A percentile compares a stretch with the other conserved stretches of the same genome.
phyloP scores from a whole-genome alignment of 1,140 invertebrate genomes.

The Drosophila watanabei region DNA sequence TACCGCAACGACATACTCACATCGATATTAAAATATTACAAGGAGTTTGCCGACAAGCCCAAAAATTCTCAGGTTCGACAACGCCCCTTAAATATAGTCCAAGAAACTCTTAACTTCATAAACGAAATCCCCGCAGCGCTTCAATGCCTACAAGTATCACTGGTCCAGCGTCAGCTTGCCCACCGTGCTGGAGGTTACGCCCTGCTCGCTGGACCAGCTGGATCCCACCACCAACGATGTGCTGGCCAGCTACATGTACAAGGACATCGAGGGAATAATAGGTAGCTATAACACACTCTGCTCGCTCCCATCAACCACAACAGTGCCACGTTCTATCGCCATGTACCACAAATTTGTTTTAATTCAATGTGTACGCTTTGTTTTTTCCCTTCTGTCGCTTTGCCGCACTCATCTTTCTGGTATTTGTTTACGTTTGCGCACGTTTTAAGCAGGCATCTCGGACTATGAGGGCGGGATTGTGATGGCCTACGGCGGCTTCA shows the following conservation, averaged over 20 bases:
- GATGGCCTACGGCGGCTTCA: slow-evolving; percentile 94
- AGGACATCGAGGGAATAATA: slow-evolving; percentile 94
- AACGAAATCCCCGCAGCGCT: slow-evolving; percentile 88
- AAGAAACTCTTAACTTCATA: not conserved
- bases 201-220: slow-evolving; percentile 95
- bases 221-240: slow-evolving; percentile 93
- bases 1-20: slow-evolving; percentile 96
- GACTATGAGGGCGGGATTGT: slow-evolving; percentile 94
- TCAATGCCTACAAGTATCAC: slow-evolving; percentile 96
- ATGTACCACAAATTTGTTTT: slow-evolving; percentile 36
- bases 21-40: slow-evolving; percentile 93
- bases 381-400: slow-evolving; percentile 39
- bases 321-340: slow-evolving; percentile 35
- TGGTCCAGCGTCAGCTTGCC: slow-evolving; percentile 97
- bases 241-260: slow-evolving; percentile 96
- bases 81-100: slow-evolving; percentile 23
- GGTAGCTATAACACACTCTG: slow-evolving; percentile 74
- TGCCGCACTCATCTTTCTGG: slow-evolving; percentile 71
- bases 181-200: slow-evolving; percentile 95
- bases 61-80: slow-evolving; percentile 91
- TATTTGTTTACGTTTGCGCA: slow-evolving; percentile 75
- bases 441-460: slow-evolving; percentile 87
- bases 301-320: slow-evolving; percentile 30
- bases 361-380: slow-evolving; percentile 60
- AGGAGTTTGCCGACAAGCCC: slow-evolving; percentile 92